Evolutionary conservation across 2,113 vertebrate species (phyloP), one percentile per base, ranked within the genome.

Genomic region (Sapajus apella): DNA sequence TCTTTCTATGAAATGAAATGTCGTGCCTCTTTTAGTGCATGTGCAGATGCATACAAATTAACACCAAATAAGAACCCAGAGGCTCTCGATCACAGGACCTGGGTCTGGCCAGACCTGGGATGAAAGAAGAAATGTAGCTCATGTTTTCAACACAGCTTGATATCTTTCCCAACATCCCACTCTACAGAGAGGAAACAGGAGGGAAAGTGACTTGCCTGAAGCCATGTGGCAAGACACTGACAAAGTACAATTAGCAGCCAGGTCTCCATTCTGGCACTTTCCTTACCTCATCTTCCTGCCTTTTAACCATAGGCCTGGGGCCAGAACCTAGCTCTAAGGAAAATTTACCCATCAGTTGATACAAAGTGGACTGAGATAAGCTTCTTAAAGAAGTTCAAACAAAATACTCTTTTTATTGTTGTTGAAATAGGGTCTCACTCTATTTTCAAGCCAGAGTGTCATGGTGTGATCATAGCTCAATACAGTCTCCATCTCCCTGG

Each of bases 1-100:
- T 94, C 96, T 97, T 97, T 97, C 97, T 97, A 97, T 97, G 97
- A 98, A 98, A 97, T 87, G 92, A 94, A 87, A 66, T 66, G 32
- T 75, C n/a, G 55, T 21, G 37, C 90, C 76, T 73, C 30, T 85
- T 88, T 68, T 0, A 93, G 66, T 32, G 2, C 5, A 0, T 58
- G 90, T 92, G 80, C 94, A 97, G 96, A 97, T 80, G 2, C 16
- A 90, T 93, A 89, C 58, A 97, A 97, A 97, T 90, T 9, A 40
- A 45, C 8, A 17, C 61, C 73, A 40, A 85, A 55, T 40, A 66
- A 96, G 66, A 73, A 40, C 56, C 6, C 23, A 68, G 87, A 64
- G 85, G 55, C 25, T 70, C 79, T 90, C 13, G 30, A 50, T 55
- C 72, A 13, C 37, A 50, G 89, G 86, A 87, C 58, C 25, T 58